Base-by-base conservation (phyloP, 2,113 vertebrate species). In the Zosterops pallidus region DNA sequence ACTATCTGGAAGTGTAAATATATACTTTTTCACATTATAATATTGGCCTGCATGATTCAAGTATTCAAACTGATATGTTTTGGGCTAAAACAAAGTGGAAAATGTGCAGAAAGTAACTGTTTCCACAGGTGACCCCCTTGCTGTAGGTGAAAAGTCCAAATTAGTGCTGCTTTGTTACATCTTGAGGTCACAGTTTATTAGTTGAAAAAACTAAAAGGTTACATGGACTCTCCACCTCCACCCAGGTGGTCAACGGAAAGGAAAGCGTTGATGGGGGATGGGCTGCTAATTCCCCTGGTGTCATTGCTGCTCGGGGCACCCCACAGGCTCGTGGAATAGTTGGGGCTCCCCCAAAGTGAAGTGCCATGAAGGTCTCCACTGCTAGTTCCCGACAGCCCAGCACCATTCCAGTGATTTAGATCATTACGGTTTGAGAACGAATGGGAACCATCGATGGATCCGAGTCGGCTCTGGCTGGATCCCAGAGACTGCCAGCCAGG, bases 11-110 rank as follows among this genome's bases (percentile, higher is more conserved):
- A 99, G 99, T 99, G 98, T 99, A 99, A 98, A 99, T 98, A 98
- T 99, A 99, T 99, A 98, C 98, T 98, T 97, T 98, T 99, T 99
- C 99, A 99, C 99, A 99, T 99, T 99, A 99, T 99, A 99, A 98
- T 98, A 99, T 99, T 99, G 99, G 99, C 99, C 99, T 99, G 99
- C 99, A 99, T 99, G 99, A 99, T 99, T 99, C 99, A 99, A 99
- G 99, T 99, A 99, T 99, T 99, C 98, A 98, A 99, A 99, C 99
- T 99, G 99, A 99, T 99, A 99, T 99, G 99, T 99, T 99, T 99
- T 99, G 99, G 99, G 99, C 98, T 98, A 99, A 99, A 99, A 99
- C 98, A 99, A 99, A 99, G 98, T 99, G 99, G 99, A 99, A 98
- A 99, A 99, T 99, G 99, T 99, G 99, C 99, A 99, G 98, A 98